Evolutionary conservation across 2,113 vertebrate species (phyloP).

Genomic region (Hippocampus barbouri): DNA sequence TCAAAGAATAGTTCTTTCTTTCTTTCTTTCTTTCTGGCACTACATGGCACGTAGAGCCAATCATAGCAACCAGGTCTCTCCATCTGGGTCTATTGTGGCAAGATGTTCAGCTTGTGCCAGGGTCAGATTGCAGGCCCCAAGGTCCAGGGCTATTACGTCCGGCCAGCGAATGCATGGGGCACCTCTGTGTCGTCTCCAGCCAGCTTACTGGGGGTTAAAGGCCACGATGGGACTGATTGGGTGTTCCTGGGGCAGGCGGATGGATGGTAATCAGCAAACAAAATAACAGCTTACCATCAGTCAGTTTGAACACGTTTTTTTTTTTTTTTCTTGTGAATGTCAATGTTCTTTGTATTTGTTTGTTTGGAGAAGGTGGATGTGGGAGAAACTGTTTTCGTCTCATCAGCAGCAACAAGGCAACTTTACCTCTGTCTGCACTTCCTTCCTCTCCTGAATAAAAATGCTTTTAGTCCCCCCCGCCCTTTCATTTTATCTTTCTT

Average conservation of each 20-base stretch:
- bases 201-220: no score
- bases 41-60: no score
- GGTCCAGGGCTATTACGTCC: no score
- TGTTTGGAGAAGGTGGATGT: not conserved
- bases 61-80: no score
- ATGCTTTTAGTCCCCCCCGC: constrained; percentile 20
- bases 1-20: not conserved
- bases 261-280: constrained; percentile 12
- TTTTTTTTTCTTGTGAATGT: constrained; percentile 38
- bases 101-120: no score
- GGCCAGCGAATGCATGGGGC: no score
- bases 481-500: constrained; percentile 61
- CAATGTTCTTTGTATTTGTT: constrained; percentile 33
- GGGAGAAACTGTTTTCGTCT: constrained; percentile 9
- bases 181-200: no score
- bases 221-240: no score
- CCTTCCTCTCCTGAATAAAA: constrained; percentile 45
- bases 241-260: no score
- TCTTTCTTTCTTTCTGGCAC: no score
- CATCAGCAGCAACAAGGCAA: constrained; percentile 40
- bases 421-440: constrained; percentile 45
- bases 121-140: no score
- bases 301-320: constrained; percentile 34
- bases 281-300: constrained; percentile 3
- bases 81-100: no score